These are phyloP conservation scores for Hypanus sabinus DNA, from an alignment of 2,113 vertebrate species.

Conservation along the genomic window DNA sequence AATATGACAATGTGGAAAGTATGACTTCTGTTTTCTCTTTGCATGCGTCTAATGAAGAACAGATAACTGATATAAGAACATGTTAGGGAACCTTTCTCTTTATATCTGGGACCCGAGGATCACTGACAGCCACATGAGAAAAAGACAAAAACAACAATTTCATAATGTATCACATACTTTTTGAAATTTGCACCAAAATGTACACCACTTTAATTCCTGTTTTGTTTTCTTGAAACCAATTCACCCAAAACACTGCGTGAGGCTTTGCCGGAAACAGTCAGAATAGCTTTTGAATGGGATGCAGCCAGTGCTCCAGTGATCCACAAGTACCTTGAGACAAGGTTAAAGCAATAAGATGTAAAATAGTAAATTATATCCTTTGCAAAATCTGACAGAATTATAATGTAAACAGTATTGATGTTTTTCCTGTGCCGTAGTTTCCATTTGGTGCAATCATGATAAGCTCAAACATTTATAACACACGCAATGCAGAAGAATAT, in stretches of 20 bases:
- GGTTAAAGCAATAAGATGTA: not conserved
- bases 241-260: not conserved
- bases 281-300: not conserved
- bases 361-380: not conserved
- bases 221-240: slow-evolving; percentile 15
- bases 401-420: not conserved
- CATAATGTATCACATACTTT: not conserved
- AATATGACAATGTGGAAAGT: not conserved
- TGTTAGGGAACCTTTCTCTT: not conserved
- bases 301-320: not conserved
- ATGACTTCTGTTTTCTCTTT: not conserved
- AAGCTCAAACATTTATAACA: not conserved
- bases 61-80: not conserved
- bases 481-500: not conserved
- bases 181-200: not conserved
- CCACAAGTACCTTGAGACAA: not conserved
- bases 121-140: not conserved
- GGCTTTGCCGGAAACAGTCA: not conserved
- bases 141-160: not conserved
- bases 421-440: not conserved
- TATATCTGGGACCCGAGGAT: not conserved
- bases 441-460: not conserved
- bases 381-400: not conserved
- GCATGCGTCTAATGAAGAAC: not conserved
- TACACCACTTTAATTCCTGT: slow-evolving; percentile 15